These are phyloP conservation scores for Dendroctonus ponderosae DNA, from an alignment of 1,140 invertebrate species.

Conservation along the genomic window DNA sequence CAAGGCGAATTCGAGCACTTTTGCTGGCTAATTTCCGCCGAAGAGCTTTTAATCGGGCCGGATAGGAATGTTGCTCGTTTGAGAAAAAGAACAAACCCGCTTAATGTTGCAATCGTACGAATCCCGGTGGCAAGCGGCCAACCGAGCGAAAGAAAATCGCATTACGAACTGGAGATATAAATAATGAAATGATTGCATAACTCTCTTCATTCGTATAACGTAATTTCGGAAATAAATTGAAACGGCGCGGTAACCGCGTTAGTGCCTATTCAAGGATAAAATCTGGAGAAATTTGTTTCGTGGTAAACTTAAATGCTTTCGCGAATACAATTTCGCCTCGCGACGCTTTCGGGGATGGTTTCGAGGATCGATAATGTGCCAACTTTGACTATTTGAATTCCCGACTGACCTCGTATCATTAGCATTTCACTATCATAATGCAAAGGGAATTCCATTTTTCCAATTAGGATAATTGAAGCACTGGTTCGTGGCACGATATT, in stretches of 20 bases:
- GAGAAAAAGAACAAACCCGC: not conserved
- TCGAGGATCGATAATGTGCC: too few relatives aligned
- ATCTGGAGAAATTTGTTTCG: constrained; percentile 16
- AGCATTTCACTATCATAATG: too few relatives aligned
- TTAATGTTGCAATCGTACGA: not conserved
- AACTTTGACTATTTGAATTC: too few relatives aligned
- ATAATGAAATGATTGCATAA: constrained; percentile 26
- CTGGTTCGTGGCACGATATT: too few relatives aligned
- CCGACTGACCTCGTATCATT: too few relatives aligned
- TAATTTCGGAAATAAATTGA: constrained; percentile 26
- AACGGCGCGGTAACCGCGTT: constrained; percentile 19
- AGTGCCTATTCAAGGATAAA: constrained; percentile 22
- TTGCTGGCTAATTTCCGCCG: too few relatives aligned
- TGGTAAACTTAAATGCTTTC: constrained; percentile 14
- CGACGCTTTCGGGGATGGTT: too few relatives aligned
- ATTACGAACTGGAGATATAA: constrained; percentile 19
- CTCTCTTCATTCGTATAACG: constrained; percentile 21
- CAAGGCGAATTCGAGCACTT: not conserved
- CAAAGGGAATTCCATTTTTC: too few relatives aligned
- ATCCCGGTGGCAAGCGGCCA: not conserved
- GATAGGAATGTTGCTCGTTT: not conserved
- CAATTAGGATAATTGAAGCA: too few relatives aligned
- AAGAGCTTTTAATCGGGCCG: not conserved
- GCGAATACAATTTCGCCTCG: not conserved
- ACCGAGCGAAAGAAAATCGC: constrained; percentile 1